These are phyloP conservation scores for Microtus pennsylvanicus DNA, from an alignment of 2,113 vertebrate genomes.

Conservation along the genomic window DNA sequence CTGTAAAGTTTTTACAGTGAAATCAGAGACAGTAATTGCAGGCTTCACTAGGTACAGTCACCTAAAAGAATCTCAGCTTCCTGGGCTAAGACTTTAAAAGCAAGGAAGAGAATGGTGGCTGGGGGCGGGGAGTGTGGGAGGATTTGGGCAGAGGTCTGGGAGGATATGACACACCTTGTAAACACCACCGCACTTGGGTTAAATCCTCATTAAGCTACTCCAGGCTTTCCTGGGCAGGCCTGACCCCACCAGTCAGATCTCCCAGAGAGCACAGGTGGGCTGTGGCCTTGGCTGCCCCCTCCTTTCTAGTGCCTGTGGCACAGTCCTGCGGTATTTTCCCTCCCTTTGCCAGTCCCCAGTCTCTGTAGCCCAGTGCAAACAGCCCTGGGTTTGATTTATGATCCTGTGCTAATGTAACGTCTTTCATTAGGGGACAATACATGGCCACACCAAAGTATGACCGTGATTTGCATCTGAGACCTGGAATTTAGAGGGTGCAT, in stretches of 20 bases:
- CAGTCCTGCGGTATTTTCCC: background rate
- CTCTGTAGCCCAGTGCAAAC: conserved; percentile 83
- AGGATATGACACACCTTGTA: conserved; percentile 83
- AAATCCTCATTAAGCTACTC: conserved; percentile 78
- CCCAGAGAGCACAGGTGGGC: background rate
- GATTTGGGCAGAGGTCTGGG: background rate
- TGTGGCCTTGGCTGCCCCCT: background rate
- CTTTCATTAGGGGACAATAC: conserved; percentile 83
- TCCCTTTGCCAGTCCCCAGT: conserved; percentile 59
- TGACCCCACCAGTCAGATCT: conserved; percentile 51
- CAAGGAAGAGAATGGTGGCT: conserved; percentile 30
- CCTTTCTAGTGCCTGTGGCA: accelerated
- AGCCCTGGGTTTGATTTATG: conserved; percentile 84
- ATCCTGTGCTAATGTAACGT: conserved; percentile 83
- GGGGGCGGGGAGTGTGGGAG: conserved; percentile 5
- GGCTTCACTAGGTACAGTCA: conserved; percentile 59
- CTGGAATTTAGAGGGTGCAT: background rate
- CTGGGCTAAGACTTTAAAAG: conserved; percentile 71
- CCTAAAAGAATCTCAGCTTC: conserved; percentile 75
- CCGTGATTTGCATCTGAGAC: conserved; percentile 82
- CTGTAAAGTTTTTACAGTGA: conserved; percentile 88
- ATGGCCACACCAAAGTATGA: conserved; percentile 73
- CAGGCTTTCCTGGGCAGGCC: conserved; percentile 38
- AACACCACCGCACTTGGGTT: conserved; percentile 71
- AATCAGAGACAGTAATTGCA: conserved; percentile 85